Evolutionary conservation across 2,113 vertebrate genomes (phyloP).

Genomic region (Neolamprologus brichardi): DNA sequence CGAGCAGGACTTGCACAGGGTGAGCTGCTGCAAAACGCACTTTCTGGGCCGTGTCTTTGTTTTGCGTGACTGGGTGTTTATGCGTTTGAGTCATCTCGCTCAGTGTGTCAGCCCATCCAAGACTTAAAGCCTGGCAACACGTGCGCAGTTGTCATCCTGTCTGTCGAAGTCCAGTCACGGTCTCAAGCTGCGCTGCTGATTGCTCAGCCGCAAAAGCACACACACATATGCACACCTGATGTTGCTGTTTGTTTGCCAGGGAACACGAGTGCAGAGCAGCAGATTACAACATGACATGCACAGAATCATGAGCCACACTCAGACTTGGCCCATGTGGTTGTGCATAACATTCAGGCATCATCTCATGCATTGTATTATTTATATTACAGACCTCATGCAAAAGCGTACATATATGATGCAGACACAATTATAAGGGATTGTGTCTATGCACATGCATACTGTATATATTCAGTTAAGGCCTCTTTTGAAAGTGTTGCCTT

Average conservation of each 20-base stretch:
- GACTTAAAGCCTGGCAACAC: conserved; percentile 4
- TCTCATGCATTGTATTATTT: background rate
- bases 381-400: background rate
- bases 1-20: conserved; percentile 80
- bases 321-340: background rate
- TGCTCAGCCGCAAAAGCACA: background rate
- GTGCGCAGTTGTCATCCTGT: conserved; percentile 17
- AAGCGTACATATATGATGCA: background rate
- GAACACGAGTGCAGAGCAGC: background rate
- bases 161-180: background rate
- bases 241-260: conserved; percentile 6
- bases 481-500: background rate
- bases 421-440: background rate
- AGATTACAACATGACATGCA: background rate
- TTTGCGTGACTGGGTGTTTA: background rate
- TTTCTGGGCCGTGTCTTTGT: background rate
- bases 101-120: background rate
- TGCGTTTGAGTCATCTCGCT: conserved; percentile 8
- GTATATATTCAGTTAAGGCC: background rate
- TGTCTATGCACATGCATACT: background rate
- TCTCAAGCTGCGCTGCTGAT: conserved; percentile 2
- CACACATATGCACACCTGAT: background rate
- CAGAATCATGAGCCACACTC: background rate
- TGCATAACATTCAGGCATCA: background rate
- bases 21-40: conserved; percentile 48